Conservation (phyloP, 92 coral and sea anemone species). For the Diadumene lineata region DNA sequence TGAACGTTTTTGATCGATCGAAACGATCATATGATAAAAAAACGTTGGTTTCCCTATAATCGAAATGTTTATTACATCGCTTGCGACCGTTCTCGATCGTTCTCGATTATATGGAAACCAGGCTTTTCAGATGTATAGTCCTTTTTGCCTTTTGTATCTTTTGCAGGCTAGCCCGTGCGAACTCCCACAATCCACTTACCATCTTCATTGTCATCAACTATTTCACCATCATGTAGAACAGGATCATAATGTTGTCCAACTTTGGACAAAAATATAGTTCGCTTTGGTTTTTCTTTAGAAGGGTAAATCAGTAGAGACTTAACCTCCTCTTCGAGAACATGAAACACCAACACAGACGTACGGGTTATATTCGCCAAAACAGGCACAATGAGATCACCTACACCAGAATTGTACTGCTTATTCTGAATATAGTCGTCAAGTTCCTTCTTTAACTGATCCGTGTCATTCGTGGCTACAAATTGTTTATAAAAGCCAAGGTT, state of each 20-base stretch:
- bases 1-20: too few relatives aligned
- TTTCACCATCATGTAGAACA: not conserved
- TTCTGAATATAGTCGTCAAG: slow-evolving; percentile 18
- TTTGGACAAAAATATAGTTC: slow-evolving; percentile 34
- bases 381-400: slow-evolving; percentile 25
- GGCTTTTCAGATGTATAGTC: too few relatives aligned
- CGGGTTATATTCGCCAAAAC: slow-evolving; percentile 20
- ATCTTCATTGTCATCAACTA: not conserved
- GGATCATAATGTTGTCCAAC: slow-evolving; percentile 51
- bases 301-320: slow-evolving; percentile 28
- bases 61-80: too few relatives aligned
- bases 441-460: slow-evolving; percentile 28
- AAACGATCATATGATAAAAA: too few relatives aligned
- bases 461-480: slow-evolving; percentile 23
- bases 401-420: slow-evolving; percentile 7
- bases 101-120: too few relatives aligned
- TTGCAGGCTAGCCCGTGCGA: too few relatives aligned
- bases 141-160: too few relatives aligned
- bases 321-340: slow-evolving; percentile 1
- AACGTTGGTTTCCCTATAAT: too few relatives aligned
- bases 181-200: too few relatives aligned
- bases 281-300: slow-evolving; percentile 10
- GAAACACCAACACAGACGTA: slow-evolving; percentile 1
- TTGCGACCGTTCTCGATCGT: too few relatives aligned
- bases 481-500: slow-evolving; percentile 35